These are phyloP conservation scores for Antitype chi DNA, from an alignment of 2,888 invertebrate genomes.

Conservation along the genomic window DNA sequence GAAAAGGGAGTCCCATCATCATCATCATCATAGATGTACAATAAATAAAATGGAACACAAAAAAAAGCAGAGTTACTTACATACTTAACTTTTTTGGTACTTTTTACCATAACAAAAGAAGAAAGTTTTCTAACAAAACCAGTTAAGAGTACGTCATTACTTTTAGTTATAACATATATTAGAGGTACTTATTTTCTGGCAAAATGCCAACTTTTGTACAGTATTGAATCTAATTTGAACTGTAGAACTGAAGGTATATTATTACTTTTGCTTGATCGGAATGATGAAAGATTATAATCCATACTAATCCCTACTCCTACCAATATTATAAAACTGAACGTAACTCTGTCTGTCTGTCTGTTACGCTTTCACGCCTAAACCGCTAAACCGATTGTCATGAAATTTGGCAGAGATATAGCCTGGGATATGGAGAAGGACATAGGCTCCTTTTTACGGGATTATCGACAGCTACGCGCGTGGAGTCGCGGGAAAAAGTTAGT, in stretches of 20 bases:
- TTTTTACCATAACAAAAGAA: conserved; percentile 5
- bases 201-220: conserved; percentile 15
- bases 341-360: too few relatives aligned
- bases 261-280: not conserved
- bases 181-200: conserved; percentile 23
- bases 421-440: too few relatives aligned
- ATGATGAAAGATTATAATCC: not conserved
- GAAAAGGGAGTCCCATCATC: too few relatives aligned
- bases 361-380: too few relatives aligned
- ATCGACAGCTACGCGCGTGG: too few relatives aligned
- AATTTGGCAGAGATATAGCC: too few relatives aligned
- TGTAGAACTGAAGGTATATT: conserved; percentile 3
- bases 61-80: conserved; percentile 1
- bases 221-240: not conserved
- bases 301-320: too few relatives aligned
- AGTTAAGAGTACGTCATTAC: conserved; percentile 25
- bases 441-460: too few relatives aligned
- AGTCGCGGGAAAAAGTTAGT: too few relatives aligned
- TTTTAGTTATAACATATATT: conserved; percentile 27
- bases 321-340: too few relatives aligned
- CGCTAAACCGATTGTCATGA: too few relatives aligned
- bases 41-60: not conserved
- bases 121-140: conserved; percentile 30
- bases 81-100: not conserved
- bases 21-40: not conserved